These are phyloP conservation scores for Aldabrachelys gigantea DNA, from an alignment of 2,113 vertebrate genomes.

Conservation along the genomic window DNA sequence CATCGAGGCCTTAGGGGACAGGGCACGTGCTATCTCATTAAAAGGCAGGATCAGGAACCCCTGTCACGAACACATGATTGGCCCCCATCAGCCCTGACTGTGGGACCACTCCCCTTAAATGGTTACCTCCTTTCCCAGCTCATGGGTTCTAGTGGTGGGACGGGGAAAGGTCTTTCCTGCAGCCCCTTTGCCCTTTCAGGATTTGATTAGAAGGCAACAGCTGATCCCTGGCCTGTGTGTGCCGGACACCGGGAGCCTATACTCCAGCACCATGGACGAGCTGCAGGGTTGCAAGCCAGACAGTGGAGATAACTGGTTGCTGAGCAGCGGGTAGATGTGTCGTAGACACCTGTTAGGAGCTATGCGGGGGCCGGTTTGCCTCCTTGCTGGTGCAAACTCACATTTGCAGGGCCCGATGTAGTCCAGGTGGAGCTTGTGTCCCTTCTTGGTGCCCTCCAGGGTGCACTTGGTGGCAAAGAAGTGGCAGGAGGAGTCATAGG, in stretches of 20 bases:
- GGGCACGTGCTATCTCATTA: neutral
- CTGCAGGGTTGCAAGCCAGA: neutral
- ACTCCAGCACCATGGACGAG: neutral
- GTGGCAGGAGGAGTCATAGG: conserved; percentile 96
- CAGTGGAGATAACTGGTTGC: neutral
- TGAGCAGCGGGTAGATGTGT: neutral
- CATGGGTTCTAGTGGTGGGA: neutral
- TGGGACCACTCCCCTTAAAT: neutral
- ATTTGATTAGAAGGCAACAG: neutral
- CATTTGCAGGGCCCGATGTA: conserved; percentile 99
- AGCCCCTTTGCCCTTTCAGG: neutral
- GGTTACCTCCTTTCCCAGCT: neutral
- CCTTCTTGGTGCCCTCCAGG: conserved; percentile 99
- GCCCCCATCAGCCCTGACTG: too few relatives aligned
- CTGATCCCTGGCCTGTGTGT: neutral
- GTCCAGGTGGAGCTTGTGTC: conserved; percentile 98
- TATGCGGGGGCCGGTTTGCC: neutral
- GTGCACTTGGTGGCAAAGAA: conserved; percentile 98
- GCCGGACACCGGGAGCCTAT: neutral
- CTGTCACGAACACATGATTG: neutral
- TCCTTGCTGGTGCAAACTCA: conserved; percentile 70
- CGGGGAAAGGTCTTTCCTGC: neutral
- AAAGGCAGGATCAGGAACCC: neutral
- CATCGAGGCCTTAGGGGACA: neutral
- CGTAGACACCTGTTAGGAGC: neutral